phyloP scores from a whole-genome alignment of 2,113 vertebrate genomes.

The Proterorhinus semilunaris region DNA sequence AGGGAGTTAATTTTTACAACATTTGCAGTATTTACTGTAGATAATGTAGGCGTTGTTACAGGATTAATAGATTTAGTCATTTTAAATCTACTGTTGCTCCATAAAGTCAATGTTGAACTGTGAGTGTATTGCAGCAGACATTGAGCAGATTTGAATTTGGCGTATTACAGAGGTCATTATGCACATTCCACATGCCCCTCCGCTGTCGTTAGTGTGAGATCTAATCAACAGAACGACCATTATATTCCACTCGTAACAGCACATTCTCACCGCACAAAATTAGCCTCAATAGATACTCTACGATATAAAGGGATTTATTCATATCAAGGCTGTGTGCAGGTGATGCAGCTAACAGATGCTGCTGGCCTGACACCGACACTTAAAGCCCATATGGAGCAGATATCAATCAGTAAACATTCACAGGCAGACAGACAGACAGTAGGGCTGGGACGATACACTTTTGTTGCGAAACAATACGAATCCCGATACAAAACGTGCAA shows the following conservation, averaged over 20 bases:
- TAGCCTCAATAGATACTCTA: constrained; percentile 42
- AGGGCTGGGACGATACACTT: too few species aligned
- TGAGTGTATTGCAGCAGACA: background rate
- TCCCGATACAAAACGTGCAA: too few species aligned
- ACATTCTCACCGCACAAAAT: constrained; percentile 27
- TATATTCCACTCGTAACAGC: constrained; percentile 35
- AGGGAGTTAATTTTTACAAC: too few species aligned
- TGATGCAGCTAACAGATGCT: constrained; percentile 60
- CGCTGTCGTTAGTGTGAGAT: constrained; percentile 30
- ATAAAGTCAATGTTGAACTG: constrained; percentile 15
- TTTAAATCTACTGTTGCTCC: background rate
- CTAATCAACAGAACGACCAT: constrained; percentile 56
- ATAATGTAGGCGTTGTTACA: too few species aligned
- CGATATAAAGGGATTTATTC: constrained; percentile 46
- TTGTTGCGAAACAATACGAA: too few species aligned
- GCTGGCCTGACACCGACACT: constrained; percentile 23
- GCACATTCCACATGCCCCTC: constrained; percentile 33
- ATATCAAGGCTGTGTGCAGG: constrained; percentile 27
- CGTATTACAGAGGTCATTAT: constrained; percentile 55
- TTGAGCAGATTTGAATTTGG: constrained; percentile 31
- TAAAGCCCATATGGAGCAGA: too few species aligned
- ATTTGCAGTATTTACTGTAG: too few species aligned
- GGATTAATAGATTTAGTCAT: too few species aligned
- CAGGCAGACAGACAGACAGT: too few species aligned
- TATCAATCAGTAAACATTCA: too few species aligned